Percentiles rank a stretch among this genome's conserved stretches.
phyloP scores from a whole-genome alignment of 2,113 vertebrate genomes.

The Daubentonia madagascariensis region DNA sequence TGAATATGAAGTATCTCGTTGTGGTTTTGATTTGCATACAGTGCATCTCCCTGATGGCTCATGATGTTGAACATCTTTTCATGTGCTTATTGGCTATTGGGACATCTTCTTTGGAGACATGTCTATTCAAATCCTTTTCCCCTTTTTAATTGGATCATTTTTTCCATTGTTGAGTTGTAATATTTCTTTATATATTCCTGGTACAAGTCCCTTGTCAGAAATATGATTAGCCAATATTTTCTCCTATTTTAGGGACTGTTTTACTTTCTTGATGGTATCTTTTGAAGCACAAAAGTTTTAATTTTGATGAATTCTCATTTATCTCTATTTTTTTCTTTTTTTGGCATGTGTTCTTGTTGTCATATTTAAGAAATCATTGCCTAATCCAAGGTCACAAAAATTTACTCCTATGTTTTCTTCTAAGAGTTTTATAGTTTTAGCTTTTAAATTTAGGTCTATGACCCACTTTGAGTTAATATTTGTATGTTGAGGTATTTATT shows the following conservation, averaged over 20 bases:
- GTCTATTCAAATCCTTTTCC: not conserved
- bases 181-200: not conserved
- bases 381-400: not conserved
- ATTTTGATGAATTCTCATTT: not conserved
- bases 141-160: not conserved
- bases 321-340: not conserved
- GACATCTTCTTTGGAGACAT: not conserved
- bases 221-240: not conserved
- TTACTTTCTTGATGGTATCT: not conserved
- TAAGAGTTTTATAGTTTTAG: not conserved
- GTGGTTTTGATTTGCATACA: not conserved
- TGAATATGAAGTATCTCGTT: too few relatives aligned
- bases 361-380: not conserved
- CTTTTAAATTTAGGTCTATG: not conserved
- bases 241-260: not conserved
- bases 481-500: not conserved
- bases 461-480: not conserved
- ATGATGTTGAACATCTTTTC: not conserved
- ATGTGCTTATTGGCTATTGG: not conserved
- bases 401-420: not conserved
- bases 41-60: not conserved
- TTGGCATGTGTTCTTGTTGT: not conserved
- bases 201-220: not conserved
- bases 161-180: not conserved
- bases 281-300: not conserved